A percentile compares a stretch with the other conserved stretches of the same genome.
Evolutionary conservation across 2,797 vertebrate genomes (phyloP).

Genomic region (Crocodylus rhombifer): DNA sequence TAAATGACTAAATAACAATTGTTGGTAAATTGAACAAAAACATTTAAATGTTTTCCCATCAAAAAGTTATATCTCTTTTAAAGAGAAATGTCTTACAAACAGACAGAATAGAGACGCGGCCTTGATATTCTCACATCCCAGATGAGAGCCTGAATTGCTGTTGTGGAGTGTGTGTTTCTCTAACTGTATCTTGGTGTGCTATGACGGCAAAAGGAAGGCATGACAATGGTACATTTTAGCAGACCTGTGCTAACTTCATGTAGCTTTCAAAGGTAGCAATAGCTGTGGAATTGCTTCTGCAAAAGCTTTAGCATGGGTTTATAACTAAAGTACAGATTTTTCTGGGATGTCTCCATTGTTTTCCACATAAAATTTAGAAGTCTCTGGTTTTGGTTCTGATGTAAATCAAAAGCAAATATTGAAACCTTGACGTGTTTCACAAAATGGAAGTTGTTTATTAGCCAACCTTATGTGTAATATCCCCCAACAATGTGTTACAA

Average conservation of each 20-base stretch:
- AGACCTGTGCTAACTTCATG: no score
- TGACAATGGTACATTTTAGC: no score
- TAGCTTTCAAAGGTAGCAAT: no score
- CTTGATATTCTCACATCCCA: accelerated
- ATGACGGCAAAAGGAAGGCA: no score
- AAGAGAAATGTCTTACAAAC: neutral
- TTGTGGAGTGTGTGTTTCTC: no score
- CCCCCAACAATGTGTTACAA: constrained; percentile 55
- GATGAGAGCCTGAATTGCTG: no score
- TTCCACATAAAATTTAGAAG: neutral
- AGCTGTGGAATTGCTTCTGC: no score
- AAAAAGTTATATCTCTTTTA: neutral
- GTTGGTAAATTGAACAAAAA: neutral
- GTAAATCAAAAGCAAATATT: constrained; percentile 30
- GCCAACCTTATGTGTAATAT: constrained; percentile 50
- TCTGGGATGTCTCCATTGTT: neutral
- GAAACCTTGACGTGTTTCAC: constrained; percentile 16
- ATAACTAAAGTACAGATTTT: neutral
- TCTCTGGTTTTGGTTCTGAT: constrained; percentile 39
- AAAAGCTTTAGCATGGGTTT: neutral
- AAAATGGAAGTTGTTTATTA: constrained; percentile 53
- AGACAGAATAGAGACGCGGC: neutral
- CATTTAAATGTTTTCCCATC: neutral
- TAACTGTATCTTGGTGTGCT: no score
- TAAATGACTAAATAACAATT: neutral